Base-by-base conservation (phyloP, 2,113 vertebrate species). In the Pimephales promelas region DNA sequence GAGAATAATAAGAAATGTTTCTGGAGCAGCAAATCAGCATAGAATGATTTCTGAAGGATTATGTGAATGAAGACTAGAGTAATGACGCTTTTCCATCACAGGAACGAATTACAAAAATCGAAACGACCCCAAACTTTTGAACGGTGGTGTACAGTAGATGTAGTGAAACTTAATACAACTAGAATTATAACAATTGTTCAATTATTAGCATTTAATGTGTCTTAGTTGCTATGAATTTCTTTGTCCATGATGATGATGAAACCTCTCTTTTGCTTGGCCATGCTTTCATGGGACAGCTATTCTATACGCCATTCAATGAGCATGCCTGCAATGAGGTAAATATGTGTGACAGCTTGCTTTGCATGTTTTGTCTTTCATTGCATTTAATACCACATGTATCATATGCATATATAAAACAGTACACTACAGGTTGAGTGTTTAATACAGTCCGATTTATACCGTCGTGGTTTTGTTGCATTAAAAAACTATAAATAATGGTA, bases 241-340 rank as follows among this genome's bases (percentile, higher is more conserved):
- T 43, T 75, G 18, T 26, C 82, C 89, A 43, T 86, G 82, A 87
- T 94, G 92, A 94, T 87, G 77, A 82, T 87, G 28, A 87, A 91
- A 91, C 89, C 87, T 88, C 85, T 93, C 85, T 94, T 88, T 90
- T 86, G 36, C 84, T 86, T 83, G 66, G 82, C 88, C 88, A 93
- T 92, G 91, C 93, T 95, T 92, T 94, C 92, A 82, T 86, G 88
- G 93, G 88, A 91, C 95, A 99, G 98, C 90, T 97, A 97, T 90
- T 97, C 97, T 90, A 95, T 98, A 90, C 96, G 94, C 85, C 97
- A 99, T 88, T 98, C 97, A 88, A 95, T 99, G 94, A 99, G 97
- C 94, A 97, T 98, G 96, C 97, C 98, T 86, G 92, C 96, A 9
- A 99, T 98, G 97, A 99, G 98, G 98, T 99, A 99, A 96, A 79